A percentile compares a stretch with the other conserved stretches of the same genome.
These are phyloP conservation scores for Eciton burchellii DNA, from an alignment of 1,140 invertebrate species.

Conservation along the genomic window DNA sequence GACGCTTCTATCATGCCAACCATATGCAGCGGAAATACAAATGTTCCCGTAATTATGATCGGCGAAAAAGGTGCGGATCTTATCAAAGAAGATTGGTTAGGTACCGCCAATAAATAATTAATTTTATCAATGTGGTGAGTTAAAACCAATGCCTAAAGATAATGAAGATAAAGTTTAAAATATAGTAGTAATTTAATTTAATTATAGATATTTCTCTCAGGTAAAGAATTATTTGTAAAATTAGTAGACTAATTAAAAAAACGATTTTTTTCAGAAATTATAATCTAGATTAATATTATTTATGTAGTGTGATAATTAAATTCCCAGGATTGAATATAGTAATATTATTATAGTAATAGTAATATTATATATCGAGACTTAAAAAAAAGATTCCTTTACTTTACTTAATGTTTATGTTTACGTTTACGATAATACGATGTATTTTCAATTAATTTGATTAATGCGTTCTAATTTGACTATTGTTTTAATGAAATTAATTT, in stretches of 20 bases:
- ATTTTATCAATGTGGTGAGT: not conserved
- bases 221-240: not conserved
- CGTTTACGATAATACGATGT: no score
- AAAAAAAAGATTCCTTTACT: no score
- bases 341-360: no score
- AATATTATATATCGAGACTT: no score
- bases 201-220: not conserved
- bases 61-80: slow-evolving; percentile 94
- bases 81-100: slow-evolving; percentile 91
- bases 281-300: not conserved
- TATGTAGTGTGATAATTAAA: slow-evolving; percentile 7
- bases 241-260: not conserved
- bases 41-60: slow-evolving; percentile 95
- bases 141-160: not conserved
- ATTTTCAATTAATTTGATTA: no score
- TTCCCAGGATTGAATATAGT: no score
- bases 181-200: not conserved
- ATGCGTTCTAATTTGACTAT: no score
- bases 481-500: no score
- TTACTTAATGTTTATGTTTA: no score
- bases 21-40: slow-evolving; percentile 92
- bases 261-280: not conserved
- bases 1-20: slow-evolving; percentile 96
- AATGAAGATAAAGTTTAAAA: not conserved
- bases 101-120: not conserved